These are phyloP conservation scores for Drosophila picticornis DNA, from an alignment of 2,888 invertebrate genomes.

Conservation along the genomic window DNA sequence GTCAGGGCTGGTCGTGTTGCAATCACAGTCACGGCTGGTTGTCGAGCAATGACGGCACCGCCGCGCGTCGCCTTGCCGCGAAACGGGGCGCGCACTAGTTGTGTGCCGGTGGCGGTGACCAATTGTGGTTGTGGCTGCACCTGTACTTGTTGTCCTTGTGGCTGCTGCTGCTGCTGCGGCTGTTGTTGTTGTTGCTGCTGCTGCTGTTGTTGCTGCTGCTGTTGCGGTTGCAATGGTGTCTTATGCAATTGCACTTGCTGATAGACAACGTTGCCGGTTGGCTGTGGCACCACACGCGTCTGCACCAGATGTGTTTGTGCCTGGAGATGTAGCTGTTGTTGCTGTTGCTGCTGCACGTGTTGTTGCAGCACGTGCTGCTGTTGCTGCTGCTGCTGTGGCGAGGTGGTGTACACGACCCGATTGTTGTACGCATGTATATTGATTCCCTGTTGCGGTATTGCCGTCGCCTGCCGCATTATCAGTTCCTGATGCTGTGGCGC, in stretches of 20 bases:
- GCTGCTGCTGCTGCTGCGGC: conserved; percentile 36
- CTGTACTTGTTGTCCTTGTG: conserved; percentile 43
- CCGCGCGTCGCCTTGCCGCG: conserved; percentile 61
- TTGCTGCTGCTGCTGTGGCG: conserved; percentile 61
- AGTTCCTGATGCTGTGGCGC: conserved; percentile 83
- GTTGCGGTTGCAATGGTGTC: conserved; percentile 49
- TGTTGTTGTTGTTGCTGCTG: conserved; percentile 42
- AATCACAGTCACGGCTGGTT: conserved; percentile 55
- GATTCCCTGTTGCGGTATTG: conserved; percentile 78
- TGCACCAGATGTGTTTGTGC: conserved; percentile 80
- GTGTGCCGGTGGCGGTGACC: conserved; percentile 55
- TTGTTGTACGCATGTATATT: conserved; percentile 77
- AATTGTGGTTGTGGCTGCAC: conserved; percentile 67
- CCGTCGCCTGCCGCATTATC: conserved; percentile 83
- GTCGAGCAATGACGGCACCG: conserved; percentile 56
- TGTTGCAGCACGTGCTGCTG: conserved; percentile 66
- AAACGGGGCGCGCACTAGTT: conserved; percentile 61
- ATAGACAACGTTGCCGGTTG: conserved; percentile 72
- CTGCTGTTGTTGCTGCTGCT: conserved; percentile 34
- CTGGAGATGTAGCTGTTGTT: conserved; percentile 72
- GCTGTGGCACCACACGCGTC: conserved; percentile 73
- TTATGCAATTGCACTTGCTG: conserved; percentile 81
- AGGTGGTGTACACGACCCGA: conserved; percentile 75
- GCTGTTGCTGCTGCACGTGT: conserved; percentile 64
- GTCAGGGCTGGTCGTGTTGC: conserved; percentile 58